phyloP scores from a whole-genome alignment of 1,140 invertebrate genomes.

The Stenopsyche tienmushanensis region DNA sequence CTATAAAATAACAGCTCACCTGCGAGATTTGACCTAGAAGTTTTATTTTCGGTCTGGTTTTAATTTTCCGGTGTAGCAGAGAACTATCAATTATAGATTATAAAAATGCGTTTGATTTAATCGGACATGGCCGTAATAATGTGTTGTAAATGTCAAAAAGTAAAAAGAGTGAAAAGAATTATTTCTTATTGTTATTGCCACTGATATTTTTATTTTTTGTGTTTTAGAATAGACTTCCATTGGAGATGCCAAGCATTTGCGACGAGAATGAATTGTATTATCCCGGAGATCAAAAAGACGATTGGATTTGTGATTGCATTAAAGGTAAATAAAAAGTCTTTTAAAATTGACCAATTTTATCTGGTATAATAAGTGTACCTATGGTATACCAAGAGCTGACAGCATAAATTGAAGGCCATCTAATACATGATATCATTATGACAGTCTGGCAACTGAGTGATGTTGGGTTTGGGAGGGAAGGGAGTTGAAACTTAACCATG shows the following conservation, averaged over 20 bases:
- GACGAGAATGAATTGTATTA: slow-evolving; percentile 63
- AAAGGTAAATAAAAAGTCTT: slow-evolving; percentile 49
- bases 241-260: slow-evolving; percentile 59
- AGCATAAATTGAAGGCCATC: no score
- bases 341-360: not conserved
- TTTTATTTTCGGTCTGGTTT: not conserved
- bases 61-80: not conserved
- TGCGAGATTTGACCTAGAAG: slow-evolving; percentile 17
- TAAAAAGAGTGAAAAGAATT: no score
- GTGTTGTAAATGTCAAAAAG: no score
- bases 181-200: no score
- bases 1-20: not conserved
- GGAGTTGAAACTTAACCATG: no score
- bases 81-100: not conserved
- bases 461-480: no score
- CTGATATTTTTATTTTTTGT: slow-evolving; percentile 12
- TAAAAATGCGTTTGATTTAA: no score
- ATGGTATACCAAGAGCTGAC: no score
- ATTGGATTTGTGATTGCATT: slow-evolving; percentile 69
- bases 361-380: not conserved
- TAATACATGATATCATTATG: no score
- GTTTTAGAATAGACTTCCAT: slow-evolving; percentile 56
- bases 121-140: no score
- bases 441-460: no score
- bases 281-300: slow-evolving; percentile 59